Base-by-base conservation (phyloP, 2,797 vertebrate genomes). In the Cirrhinus molitorella region DNA sequence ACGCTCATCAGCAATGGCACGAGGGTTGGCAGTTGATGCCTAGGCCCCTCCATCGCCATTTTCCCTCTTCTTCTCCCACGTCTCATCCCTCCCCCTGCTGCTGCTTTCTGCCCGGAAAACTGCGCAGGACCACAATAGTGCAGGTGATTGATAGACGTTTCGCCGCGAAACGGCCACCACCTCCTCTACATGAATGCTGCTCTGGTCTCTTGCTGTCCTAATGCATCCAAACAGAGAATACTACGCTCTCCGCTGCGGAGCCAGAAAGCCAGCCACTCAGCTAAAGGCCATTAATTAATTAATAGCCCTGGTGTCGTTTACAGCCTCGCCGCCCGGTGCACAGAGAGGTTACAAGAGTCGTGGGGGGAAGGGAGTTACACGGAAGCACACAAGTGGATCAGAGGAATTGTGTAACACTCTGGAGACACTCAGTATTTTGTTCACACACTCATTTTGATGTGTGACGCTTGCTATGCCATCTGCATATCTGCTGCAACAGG, bases 221-320 rank as follows among this genome's bases (percentile, higher is more conserved):
- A 16, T 37, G 61, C 70, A 84, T 79, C 80, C 71, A 84, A 23
- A 81, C n/a, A 17, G 77, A 63, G 14, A 2, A 55, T 4, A 49
- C 28, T 53, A 16, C 85, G 63, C 72, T 90, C 81, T 49, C n/a
- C 11, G 40, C 51, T 28, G 40, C 9, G 9, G 51, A 55, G 19
- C 51, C 51, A 34, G 57, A 53, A 51, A 91, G 85, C 88, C 87
- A 85, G 66, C 82, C 86, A 79, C 80, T 89, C 92, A 75, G 91
- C 91, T 88, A 88, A 87, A 89, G 85, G 76, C 87, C 93, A 94
- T 96, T 93, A 95, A 96, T 96, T 95, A 96, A 95, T 96, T 91
- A 96, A 92, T 84, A 92, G 86, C 84, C 63, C 90, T 31, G 94
- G 95, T 96, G 94, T 96, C 81, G 87, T 93, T 96, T 96, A 95